These are phyloP conservation scores for Tethya wilhelma DNA, from an alignment of 37 sponge, comb jelly and placozoan genomes.

Conservation along the genomic window DNA sequence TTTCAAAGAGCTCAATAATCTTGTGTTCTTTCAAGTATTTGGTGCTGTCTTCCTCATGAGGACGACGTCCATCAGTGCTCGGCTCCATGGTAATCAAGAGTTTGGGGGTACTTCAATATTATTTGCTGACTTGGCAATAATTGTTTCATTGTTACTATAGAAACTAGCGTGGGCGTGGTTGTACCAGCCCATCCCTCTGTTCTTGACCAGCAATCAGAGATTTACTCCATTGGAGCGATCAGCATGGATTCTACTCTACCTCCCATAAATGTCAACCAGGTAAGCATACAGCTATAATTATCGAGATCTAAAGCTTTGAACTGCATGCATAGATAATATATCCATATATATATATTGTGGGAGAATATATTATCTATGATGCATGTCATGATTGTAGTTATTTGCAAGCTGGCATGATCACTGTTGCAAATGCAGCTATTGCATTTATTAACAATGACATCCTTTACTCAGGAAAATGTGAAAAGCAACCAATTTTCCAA, in stretches of 20 bases:
- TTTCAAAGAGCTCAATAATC: conserved; percentile 85
- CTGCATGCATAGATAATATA: no score
- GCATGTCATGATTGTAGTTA: no score
- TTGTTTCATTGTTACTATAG: background rate
- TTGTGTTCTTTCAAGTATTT: conserved; percentile 81
- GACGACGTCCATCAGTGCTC: no score
- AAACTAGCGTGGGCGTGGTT: background rate
- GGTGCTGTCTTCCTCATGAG: conserved; percentile 28
- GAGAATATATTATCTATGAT: no score
- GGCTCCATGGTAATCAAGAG: background rate
- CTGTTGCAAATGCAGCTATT: no score
- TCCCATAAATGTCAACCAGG: conserved; percentile 6
- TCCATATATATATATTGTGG: no score
- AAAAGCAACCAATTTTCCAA: conserved; percentile 58
- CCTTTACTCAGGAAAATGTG: conserved; percentile 23
- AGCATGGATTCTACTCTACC: conserved; percentile 2
- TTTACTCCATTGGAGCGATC: no score
- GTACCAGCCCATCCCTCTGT: background rate
- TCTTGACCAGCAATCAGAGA: no score
- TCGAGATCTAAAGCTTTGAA: background rate
- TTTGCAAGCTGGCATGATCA: no score
- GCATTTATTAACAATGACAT: no score
- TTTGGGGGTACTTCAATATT: background rate
- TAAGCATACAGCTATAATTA: background rate
- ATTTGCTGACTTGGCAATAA: background rate